phyloP scores from a whole-genome alignment of 35 echinoderm and acorn worm species.

The Ptychodera flava region DNA sequence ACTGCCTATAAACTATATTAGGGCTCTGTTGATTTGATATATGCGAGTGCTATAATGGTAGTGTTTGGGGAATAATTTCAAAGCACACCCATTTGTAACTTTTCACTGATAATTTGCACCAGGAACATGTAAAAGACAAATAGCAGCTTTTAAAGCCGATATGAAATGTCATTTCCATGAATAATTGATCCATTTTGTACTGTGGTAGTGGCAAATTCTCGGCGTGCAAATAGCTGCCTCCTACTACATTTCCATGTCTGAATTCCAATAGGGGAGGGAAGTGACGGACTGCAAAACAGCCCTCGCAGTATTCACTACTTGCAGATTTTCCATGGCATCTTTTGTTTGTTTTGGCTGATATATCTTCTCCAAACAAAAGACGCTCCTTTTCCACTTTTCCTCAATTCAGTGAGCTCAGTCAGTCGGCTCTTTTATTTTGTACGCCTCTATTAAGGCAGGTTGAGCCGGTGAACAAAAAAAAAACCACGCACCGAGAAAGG shows the following conservation, averaged over 20 bases:
- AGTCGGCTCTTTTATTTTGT: neutral
- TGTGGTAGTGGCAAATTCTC: neutral
- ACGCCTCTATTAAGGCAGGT: too few species aligned
- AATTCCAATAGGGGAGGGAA: too few species aligned
- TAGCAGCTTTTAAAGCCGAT: neutral
- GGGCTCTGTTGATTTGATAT: neutral
- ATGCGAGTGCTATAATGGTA: neutral
- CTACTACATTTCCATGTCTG: too few species aligned
- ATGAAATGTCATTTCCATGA: neutral
- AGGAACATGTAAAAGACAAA: constrained; percentile 1
- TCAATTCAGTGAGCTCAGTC: neutral
- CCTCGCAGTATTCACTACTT: too few species aligned
- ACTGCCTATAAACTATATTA: neutral
- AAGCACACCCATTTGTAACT: neutral
- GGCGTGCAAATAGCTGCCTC: too few species aligned
- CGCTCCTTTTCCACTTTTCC: neutral
- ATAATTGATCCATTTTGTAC: neutral
- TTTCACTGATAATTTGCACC: neutral
- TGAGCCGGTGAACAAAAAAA: too few species aligned
- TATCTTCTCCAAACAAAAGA: too few species aligned
- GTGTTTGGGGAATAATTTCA: neutral
- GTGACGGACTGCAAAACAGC: too few species aligned
- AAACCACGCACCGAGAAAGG: too few species aligned
- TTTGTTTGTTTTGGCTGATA: too few species aligned
- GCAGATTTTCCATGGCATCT: too few species aligned